Percentiles rank a stretch among this genome's conserved stretches.
phyloP scores from a whole-genome alignment of 2,113 vertebrate genomes.

The Aptenodytes patagonicus region DNA sequence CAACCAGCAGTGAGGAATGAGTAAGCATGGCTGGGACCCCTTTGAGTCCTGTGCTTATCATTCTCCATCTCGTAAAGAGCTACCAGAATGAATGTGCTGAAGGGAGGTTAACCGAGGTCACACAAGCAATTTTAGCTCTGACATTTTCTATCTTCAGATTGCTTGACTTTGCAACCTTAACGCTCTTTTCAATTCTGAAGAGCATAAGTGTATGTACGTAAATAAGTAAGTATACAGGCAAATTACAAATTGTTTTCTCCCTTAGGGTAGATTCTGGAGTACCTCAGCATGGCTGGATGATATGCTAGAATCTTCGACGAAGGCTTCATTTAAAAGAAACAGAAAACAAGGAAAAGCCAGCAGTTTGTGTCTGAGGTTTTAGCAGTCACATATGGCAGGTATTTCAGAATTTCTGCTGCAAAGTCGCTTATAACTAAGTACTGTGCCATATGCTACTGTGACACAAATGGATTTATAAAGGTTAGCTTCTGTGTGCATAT shows the following conservation, averaged over 20 bases:
- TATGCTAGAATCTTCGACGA: background rate
- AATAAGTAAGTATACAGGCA: background rate
- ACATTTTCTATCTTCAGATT: background rate
- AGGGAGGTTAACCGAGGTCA: background rate
- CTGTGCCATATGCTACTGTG: background rate
- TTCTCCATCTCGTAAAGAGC: background rate
- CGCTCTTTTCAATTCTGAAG: background rate
- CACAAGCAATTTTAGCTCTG: background rate
- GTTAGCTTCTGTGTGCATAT: background rate
- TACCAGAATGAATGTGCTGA: background rate
- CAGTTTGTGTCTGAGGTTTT: background rate
- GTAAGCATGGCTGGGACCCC: background rate
- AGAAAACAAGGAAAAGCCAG: background rate
- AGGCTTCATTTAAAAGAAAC: background rate
- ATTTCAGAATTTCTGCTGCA: conserved; percentile 5
- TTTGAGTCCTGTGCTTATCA: background rate
- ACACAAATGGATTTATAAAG: background rate
- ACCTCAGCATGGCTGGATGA: background rate
- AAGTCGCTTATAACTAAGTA: background rate
- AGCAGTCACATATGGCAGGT: background rate
- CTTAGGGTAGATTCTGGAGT: background rate
- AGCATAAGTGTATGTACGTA: background rate
- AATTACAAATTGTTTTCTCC: background rate
- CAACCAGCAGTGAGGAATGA: background rate
- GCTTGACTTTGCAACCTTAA: background rate